Base-by-base conservation (phyloP, 2,888 invertebrate species). In the Watsonalla cultraria region DNA sequence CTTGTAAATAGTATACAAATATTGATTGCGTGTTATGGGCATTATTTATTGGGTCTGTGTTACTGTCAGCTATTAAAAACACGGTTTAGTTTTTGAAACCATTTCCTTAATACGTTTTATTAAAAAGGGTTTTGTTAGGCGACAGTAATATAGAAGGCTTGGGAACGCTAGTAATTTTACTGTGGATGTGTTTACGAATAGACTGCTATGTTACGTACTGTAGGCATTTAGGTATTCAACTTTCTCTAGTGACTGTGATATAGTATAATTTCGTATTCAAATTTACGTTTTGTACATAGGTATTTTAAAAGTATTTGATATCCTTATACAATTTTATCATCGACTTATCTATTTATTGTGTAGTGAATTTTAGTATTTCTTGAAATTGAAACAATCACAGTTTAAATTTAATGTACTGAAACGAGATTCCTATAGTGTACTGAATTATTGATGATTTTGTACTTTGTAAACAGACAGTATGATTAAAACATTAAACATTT, bases 171-270 rank as follows among this genome's bases (percentile, higher is more conserved):
- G 75, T 85, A 84, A 82, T 73, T 74, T 65, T 77, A 57, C 70
- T 74, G 81, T 84, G 78, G 66, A 80, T 62, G 80, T 83, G 81
- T 84, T 82, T 80, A 75, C 68, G 71, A 73, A 85, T 89, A 86
- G 85, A 88, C 86, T 89, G 86, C 82, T 75, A 75, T 75, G 61
- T 80, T 72, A 79, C 65, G 67, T 78, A 82, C 80, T 60, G 71
- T 84, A 84, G 80, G 67, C 66, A 68, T 73, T 78, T 80, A 37
- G 76, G 71, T 78, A 82, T 84, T 83, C 78, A 85, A 83, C 81
- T 86, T 79, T 89, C 76, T 87, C 84, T 90, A 90, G 90, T 80
- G 81, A 87, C 90, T 90, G 90, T 90, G 90, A 90, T 90, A 90
- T 89, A 89, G 86, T 84, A 85, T 89, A 86, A 88, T 88, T 89